Conservation (phyloP, 2,797 vertebrate species). For the Enteromius trimaculatus region DNA sequence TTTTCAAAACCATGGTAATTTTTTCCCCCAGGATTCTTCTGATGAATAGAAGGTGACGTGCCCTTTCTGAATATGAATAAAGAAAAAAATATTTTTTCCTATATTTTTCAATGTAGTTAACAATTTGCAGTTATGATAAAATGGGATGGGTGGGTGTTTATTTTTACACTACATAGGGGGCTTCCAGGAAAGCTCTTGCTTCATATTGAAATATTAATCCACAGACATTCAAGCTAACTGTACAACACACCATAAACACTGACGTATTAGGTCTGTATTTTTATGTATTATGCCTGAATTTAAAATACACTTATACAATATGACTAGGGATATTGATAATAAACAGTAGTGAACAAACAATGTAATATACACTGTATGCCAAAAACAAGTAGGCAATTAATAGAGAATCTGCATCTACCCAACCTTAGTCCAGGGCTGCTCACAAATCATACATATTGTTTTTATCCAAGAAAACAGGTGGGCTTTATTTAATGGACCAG, state of each 20-base stretch:
- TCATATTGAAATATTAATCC: constrained; percentile 21
- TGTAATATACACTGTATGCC: constrained; percentile 13
- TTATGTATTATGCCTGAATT: not conserved
- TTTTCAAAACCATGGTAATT: not conserved
- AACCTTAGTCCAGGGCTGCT: constrained; percentile 15
- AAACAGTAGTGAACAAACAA: constrained; percentile 11
- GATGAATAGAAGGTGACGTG: not conserved
- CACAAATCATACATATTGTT: constrained; percentile 23
- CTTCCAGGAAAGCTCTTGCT: not conserved
- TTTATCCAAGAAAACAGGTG: constrained; percentile 2
- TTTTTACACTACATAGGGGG: not conserved
- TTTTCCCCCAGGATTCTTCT: not conserved
- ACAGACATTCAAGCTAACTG: constrained; percentile 8
- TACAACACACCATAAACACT: constrained; percentile 8
- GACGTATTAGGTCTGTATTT: constrained; percentile 5
- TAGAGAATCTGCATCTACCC: constrained; percentile 37
- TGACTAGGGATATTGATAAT: constrained; percentile 4
- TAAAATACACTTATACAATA: not conserved
- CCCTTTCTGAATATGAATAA: not conserved
- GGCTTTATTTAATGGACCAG: not conserved
- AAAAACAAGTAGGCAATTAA: constrained; percentile 16
- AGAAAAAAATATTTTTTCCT: no score
- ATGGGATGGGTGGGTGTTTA: not conserved
- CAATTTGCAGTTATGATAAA: not conserved
- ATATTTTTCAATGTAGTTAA: no score